Percentiles rank a stretch among this genome's conserved stretches.
Conservation (phyloP, 2,888 invertebrate genomes). For the Mimumesa dahlbomi region DNA sequence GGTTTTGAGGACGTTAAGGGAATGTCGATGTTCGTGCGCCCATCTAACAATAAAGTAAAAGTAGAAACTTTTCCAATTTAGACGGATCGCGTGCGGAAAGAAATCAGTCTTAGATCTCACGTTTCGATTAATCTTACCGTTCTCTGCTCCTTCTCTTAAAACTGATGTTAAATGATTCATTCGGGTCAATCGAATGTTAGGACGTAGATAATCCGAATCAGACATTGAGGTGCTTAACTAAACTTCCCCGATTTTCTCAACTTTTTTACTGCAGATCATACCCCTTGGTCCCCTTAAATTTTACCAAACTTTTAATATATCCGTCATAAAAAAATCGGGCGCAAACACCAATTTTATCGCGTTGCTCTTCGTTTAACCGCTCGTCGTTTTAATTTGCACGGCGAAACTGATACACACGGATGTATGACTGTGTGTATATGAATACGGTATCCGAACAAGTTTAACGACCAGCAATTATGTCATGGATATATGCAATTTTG, state of each 20-base stretch:
- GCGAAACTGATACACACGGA: no score
- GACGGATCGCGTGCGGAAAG: slow-evolving; percentile 69
- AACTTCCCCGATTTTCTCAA: slow-evolving; percentile 16
- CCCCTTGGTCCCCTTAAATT: not conserved
- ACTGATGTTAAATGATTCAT: slow-evolving; percentile 51
- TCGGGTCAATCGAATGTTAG: slow-evolving; percentile 32
- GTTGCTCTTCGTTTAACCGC: no score
- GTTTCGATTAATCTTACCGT: slow-evolving; percentile 57
- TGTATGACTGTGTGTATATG: no score
- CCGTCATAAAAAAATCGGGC: no score
- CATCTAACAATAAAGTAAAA: slow-evolving; percentile 55
- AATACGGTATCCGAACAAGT: no score
- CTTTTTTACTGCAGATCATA: not conserved
- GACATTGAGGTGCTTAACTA: not conserved
- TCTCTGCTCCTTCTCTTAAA: slow-evolving; percentile 36
- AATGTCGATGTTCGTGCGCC: slow-evolving; percentile 44
- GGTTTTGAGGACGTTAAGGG: slow-evolving; percentile 34
- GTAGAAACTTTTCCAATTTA: slow-evolving; percentile 74
- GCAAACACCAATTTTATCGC: no score
- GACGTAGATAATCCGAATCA: slow-evolving; percentile 23
- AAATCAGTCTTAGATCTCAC: slow-evolving; percentile 67
- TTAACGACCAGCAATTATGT: no score
- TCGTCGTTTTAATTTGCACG: no score
- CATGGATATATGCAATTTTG: no score
- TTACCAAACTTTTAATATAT: no score